Conservation (phyloP, 1,140 invertebrate species). For the Thalassaphorura encarpata region DNA sequence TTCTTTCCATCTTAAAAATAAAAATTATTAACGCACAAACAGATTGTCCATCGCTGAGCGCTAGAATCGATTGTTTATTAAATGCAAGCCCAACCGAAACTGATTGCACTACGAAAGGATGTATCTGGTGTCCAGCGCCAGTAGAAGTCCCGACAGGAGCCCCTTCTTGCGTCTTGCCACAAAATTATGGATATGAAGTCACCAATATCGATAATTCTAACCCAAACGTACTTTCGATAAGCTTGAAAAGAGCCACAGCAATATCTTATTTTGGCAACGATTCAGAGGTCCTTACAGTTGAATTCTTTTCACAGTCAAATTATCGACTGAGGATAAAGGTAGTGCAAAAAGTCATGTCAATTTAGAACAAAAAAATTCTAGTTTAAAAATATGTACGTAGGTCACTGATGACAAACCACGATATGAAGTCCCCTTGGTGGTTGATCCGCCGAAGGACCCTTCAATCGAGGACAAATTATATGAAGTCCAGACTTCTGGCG, state of each 20-base stretch:
- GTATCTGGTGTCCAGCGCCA: slow-evolving; percentile 3
- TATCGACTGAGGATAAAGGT: slow-evolving; percentile 6
- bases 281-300: background rate
- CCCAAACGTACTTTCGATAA: background rate
- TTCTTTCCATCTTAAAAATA: too few species aligned
- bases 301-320: background rate
- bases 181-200: slow-evolving; percentile 2
- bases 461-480: slow-evolving; percentile 5
- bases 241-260: background rate
- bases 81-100: background rate
- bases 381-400: background rate
- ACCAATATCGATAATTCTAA: background rate
- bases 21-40: too few species aligned
- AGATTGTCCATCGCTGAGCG: background rate
- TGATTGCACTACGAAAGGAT: background rate
- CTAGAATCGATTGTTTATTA: slow-evolving; percentile 1
- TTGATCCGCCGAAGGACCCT: slow-evolving; percentile 6
- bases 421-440: slow-evolving; percentile 28
- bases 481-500: slow-evolving; percentile 6
- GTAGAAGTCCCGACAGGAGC: background rate
- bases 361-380: background rate
- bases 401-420: background rate
- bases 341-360: too few species aligned
- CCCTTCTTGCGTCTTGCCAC: background rate
- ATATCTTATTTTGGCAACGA: slow-evolving; percentile 1